phyloP scores from a whole-genome alignment of 2,888 invertebrate genomes.

The Apocheima hispidaria region DNA sequence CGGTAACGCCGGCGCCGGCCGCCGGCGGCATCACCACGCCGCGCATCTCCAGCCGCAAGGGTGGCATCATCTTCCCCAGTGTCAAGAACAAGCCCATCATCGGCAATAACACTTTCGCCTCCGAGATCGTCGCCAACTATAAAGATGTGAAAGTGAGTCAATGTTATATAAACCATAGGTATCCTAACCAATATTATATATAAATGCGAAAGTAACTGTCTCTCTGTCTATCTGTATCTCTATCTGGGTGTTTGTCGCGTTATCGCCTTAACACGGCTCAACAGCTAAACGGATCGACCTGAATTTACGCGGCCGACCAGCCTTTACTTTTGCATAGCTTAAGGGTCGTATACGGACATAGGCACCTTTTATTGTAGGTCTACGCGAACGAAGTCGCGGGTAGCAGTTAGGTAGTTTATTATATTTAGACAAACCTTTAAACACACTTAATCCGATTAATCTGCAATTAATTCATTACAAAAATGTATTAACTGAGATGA shows the following conservation, averaged over 20 bases:
- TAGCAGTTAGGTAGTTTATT: too few relatives aligned
- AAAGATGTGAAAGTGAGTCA: slow-evolving; percentile 93
- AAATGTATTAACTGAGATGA: slow-evolving; percentile 2
- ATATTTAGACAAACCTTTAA: slow-evolving; percentile 1
- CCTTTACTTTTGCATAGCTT: too few relatives aligned
- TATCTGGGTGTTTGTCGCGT: too few relatives aligned
- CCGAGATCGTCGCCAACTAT: slow-evolving; percentile 90
- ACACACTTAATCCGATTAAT: not conserved
- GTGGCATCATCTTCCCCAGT: slow-evolving; percentile 95
- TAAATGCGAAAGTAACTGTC: too few relatives aligned
- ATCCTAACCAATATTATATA: too few relatives aligned
- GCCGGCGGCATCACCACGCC: slow-evolving; percentile 65
- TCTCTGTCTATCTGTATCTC: too few relatives aligned
- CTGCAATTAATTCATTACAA: slow-evolving; percentile 7
- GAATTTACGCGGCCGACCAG: too few relatives aligned
- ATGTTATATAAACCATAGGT: slow-evolving; percentile 58
- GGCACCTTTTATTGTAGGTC: too few relatives aligned
- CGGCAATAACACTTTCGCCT: slow-evolving; percentile 93
- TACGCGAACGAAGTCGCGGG: too few relatives aligned
- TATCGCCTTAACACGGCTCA: too few relatives aligned
- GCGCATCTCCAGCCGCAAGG: slow-evolving; percentile 87
- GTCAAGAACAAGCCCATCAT: slow-evolving; percentile 95
- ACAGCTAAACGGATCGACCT: too few relatives aligned
- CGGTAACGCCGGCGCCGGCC: slow-evolving; percentile 72
- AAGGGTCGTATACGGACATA: too few relatives aligned